Evolutionary conservation across 2,888 invertebrate genomes (phyloP), one percentile per base, ranked within the genome.

Genomic region (Plebejus melissa): DNA sequence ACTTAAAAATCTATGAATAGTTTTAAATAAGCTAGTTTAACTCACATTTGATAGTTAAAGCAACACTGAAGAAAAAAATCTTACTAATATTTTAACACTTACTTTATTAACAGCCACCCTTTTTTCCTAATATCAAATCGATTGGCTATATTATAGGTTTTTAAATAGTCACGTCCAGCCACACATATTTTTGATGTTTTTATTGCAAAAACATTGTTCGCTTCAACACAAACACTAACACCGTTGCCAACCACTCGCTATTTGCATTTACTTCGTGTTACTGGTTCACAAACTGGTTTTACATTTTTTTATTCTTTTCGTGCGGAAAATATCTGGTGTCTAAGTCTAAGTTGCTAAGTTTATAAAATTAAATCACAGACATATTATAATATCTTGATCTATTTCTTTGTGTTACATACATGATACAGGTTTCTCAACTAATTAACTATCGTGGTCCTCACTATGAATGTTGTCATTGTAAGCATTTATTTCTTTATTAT

Each of bases 211-310:
- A 36, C 32, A 28, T 65, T 4, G 5, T 36, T 65, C 1, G 36
- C 32, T 36, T 13, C 4, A 65, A 65, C 65, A 65, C 65, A 16
- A 32, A 65, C 65, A 65, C 65, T 36, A 16, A 4, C 28, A 11
- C 22, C 60, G 60, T 28, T 32, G 65, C 32, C 32, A 65, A 5
- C 65, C 16, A 22, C 32, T 36, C 5, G 32, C 9, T 65, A 60
- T 28, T 60, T 60, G 28, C 28, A 60, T 22, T 7, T 0, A 60
- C 32, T 32, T 65, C 5, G 13, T 65, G 65, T 32, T 65, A 65
- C 65, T 32, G 65, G 65, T 65, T 65, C 36, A 32, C 13, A 65
- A 65, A 65, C 65, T 32, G 32, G 65, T 65, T 65, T 65, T 65
- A 65, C 1, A 36, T 13, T 65, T 65, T 65, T 28, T 65, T 0